A percentile compares a stretch with the other conserved stretches of the same genome.
Evolutionary conservation across 1,140 invertebrate species (phyloP).

Genomic region (Drosophila ohnishii): DNA sequence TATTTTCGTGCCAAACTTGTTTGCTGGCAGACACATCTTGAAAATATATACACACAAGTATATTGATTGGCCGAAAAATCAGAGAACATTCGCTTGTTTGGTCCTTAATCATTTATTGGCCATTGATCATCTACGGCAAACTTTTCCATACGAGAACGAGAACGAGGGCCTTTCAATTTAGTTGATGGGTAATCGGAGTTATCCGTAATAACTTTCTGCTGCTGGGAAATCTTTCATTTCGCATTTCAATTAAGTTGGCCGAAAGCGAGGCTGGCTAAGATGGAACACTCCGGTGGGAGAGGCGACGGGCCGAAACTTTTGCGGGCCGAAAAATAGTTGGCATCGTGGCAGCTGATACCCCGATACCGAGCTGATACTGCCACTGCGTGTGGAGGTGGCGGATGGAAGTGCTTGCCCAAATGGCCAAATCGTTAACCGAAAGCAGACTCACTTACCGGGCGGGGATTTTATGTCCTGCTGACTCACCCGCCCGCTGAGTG

Average conservation of each 20-base stretch:
- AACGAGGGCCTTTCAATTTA: slow-evolving; percentile 39
- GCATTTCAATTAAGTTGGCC: slow-evolving; percentile 49
- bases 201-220: slow-evolving; percentile 40
- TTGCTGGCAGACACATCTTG: slow-evolving; percentile 12
- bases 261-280: slow-evolving; percentile 27
- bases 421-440: slow-evolving; percentile 62
- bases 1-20: slow-evolving; percentile 26
- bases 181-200: slow-evolving; percentile 52
- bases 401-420: slow-evolving; percentile 58
- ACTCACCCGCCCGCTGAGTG: slow-evolving; percentile 36
- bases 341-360: slow-evolving; percentile 11
- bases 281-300: slow-evolving; percentile 42
- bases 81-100: slow-evolving; percentile 19
- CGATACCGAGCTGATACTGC: not conserved
- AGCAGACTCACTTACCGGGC: slow-evolving; percentile 56
- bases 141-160: slow-evolving; percentile 13
- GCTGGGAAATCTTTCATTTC: slow-evolving; percentile 24
- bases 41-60: slow-evolving; percentile 9
- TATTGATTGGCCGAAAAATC: slow-evolving; percentile 32
- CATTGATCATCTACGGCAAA: slow-evolving; percentile 41
- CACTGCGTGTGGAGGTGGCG: slow-evolving; percentile 29
- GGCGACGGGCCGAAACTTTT: slow-evolving; percentile 22
- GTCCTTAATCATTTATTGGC: slow-evolving; percentile 38
- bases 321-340: slow-evolving; percentile 30
- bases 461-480: slow-evolving; percentile 56